Percentiles rank a stretch among this genome's conserved stretches.
Evolutionary conservation across 2,113 vertebrate species (phyloP).

Genomic region (Daboia siamensis): DNA sequence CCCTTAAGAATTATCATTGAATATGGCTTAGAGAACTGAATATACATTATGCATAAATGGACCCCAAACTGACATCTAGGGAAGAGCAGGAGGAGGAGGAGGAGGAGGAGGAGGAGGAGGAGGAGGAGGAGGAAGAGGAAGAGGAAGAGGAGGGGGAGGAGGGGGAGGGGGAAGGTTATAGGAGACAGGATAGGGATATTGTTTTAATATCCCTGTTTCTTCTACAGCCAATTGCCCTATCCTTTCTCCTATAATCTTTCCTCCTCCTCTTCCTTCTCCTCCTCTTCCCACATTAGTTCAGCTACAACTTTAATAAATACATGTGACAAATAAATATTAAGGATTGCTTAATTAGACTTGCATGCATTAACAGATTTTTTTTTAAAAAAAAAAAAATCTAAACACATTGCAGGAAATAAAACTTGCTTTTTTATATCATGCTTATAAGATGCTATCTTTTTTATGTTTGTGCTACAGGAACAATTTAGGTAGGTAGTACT

Average conservation of each 20-base stretch:
- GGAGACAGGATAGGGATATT: too few relatives aligned
- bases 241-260: not conserved
- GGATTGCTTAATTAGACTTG: constrained; percentile 2
- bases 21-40: not conserved
- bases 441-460: constrained; percentile 37
- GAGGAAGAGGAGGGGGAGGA: too few relatives aligned
- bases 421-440: constrained; percentile 26
- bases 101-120: too few relatives aligned
- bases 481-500: constrained; percentile 4
- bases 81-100: too few relatives aligned
- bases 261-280: too few relatives aligned
- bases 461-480: constrained; percentile 23
- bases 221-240: not conserved
- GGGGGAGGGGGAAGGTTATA: too few relatives aligned
- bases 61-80: not conserved
- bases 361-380: constrained; percentile 6
- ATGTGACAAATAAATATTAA: not conserved
- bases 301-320: not conserved
- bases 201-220: not conserved
- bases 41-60: not conserved
- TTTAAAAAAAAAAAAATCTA: constrained; percentile 24
- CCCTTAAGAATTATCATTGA: not conserved
- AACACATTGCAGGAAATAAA: constrained; percentile 42
- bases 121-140: too few relatives aligned
- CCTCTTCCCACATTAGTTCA: not conserved